Conservation (phyloP, 2,797 vertebrate species). For the Cuculus canorus region DNA sequence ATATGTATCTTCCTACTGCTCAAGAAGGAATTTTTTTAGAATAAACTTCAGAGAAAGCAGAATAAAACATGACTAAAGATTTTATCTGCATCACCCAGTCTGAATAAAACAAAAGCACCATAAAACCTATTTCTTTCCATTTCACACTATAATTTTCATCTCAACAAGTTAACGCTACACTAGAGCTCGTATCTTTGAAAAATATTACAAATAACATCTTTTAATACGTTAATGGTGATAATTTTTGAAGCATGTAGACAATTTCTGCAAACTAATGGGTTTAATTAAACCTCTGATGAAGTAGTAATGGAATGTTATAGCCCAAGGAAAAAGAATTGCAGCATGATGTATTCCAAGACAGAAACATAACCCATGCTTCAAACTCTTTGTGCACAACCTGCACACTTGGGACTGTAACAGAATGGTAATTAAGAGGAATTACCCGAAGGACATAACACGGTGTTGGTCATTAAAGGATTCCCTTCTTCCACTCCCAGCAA, state of each 20-base stretch:
- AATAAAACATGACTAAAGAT: not conserved
- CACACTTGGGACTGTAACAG: not conserved
- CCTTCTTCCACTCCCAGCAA: not conserved
- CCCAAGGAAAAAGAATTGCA: conserved; percentile 45
- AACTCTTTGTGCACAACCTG: conserved; percentile 38
- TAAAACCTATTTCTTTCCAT: not conserved
- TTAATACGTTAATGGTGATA: not conserved
- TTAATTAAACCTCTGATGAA: conserved; percentile 59
- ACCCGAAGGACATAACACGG: conserved; percentile 50
- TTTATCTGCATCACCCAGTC: not conserved
- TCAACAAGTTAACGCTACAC: not conserved
- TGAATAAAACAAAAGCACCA: not conserved
- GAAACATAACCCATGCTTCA: conserved; percentile 25
- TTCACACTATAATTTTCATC: not conserved
- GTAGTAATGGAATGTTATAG: conserved; percentile 26
- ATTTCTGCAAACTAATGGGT: conserved; percentile 21
- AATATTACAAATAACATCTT: not conserved
- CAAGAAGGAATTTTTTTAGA: not conserved
- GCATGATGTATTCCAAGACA: conserved; percentile 22
- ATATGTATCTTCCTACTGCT: not conserved
- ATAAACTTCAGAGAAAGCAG: not conserved
- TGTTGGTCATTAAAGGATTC: conserved; percentile 38
- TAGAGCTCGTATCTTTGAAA: not conserved
- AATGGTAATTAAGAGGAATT: conserved; percentile 56
- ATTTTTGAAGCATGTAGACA: conserved; percentile 3